Base-by-base conservation (phyloP, 2,888 invertebrate genomes). In the Lasioglossum malachurum region DNA sequence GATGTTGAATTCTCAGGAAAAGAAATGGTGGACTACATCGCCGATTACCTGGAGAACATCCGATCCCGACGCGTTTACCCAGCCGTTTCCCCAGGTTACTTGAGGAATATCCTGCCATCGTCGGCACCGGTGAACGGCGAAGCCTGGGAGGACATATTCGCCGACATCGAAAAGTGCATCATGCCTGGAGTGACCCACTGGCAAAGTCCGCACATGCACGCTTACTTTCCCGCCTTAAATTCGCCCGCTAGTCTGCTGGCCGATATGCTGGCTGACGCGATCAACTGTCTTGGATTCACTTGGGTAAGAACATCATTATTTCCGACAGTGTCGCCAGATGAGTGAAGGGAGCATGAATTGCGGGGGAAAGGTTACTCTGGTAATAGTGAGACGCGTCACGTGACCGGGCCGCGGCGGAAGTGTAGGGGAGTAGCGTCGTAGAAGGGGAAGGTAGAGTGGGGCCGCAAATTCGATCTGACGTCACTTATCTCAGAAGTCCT, bases 191-290 rank as follows among this genome's bases (percentile, higher is more conserved):
- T 99, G 89, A 98, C 98, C 0, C 98, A 99, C 94, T 99, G 99
- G 98, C 99, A 99, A 95, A 98, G 98, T 94, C 99, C 99, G 0
- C 98, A 99, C 93, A 99, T 99, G 99, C 99, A 99, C 94, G 99
- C 99, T 0, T 99, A 99, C 95, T 99, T 99, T 95, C 99, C 99
- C 0, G 99, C 99, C 0, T 96, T 99, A 77, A 99, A 98, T 93
- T 98, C 98, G 27, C 99, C 98, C 93, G 99, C 99, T 0, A 99
- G 99, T 0, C 96, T 99, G 83, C 96, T 99, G 94, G 99, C 99
- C 0, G 99, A 99, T 91, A 99, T 99, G 99, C 95, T 99, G 82
- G 98, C 99, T 3, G 98, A 99, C 94, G 98, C 98, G 2, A 97
- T 99, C 89, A 98, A 98, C 94, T 99, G 98, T 90, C 95, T 99